A percentile compares a stretch with the other conserved stretches of the same genome.
These are phyloP conservation scores for Callopanchax toddi DNA, from an alignment of 2,113 vertebrate genomes.

Conservation along the genomic window DNA sequence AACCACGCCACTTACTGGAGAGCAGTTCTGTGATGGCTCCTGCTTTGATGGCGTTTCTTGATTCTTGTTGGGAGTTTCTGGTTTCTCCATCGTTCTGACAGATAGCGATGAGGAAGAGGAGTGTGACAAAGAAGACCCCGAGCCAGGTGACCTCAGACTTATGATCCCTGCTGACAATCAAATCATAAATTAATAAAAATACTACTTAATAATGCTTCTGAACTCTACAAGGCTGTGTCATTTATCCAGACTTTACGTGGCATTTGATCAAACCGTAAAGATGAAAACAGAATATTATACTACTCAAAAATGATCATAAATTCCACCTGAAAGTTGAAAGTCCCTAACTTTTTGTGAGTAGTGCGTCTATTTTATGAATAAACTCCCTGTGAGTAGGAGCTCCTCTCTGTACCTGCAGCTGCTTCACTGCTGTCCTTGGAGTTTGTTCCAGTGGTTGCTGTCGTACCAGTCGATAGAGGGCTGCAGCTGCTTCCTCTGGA, in stretches of 20 bases:
- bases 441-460: constrained; percentile 64
- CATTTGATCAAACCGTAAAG: no score
- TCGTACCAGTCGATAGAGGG: constrained; percentile 44
- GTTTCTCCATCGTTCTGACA: constrained; percentile 20
- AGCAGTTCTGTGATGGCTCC: constrained; percentile 1
- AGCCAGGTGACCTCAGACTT: constrained; percentile 52
- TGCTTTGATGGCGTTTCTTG: constrained; percentile 23
- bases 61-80: constrained; percentile 8
- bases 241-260: no score
- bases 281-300: no score
- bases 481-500: constrained; percentile 57
- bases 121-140: constrained; percentile 16
- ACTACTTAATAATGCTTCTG: no score
- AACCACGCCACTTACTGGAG: constrained; percentile 24
- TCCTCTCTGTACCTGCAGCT: constrained; percentile 71
- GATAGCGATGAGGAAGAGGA: constrained; percentile 16
- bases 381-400: no score
- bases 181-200: background rate
- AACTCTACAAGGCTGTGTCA: no score
- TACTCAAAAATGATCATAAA: no score
- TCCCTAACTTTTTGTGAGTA: no score
- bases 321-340: no score
- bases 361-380: no score
- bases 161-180: constrained; percentile 41
- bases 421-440: constrained; percentile 59